These are phyloP conservation scores for Pheucticus melanocephalus DNA, from an alignment of 2,113 vertebrate genomes.

Conservation along the genomic window DNA sequence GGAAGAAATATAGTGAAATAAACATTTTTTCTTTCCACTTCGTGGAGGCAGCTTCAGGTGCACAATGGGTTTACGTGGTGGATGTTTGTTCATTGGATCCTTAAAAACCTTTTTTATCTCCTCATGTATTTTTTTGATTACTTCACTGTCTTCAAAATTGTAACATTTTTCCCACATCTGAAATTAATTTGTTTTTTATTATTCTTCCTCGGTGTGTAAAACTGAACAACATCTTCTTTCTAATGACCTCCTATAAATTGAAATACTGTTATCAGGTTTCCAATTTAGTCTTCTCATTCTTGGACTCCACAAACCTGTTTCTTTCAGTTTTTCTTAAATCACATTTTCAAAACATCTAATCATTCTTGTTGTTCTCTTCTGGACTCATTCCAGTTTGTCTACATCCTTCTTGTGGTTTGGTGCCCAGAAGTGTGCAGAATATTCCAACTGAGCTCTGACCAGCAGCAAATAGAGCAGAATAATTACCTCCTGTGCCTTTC, in stretches of 20 bases:
- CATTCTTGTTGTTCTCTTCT: slow-evolving; percentile 34
- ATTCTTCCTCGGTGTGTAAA: slow-evolving; percentile 7
- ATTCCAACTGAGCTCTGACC: slow-evolving; percentile 55
- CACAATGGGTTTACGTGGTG: neutral
- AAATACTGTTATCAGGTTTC: slow-evolving; percentile 15
- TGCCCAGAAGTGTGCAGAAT: slow-evolving; percentile 29
- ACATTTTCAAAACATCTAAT: slow-evolving; percentile 46
- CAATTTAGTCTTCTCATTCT: slow-evolving; percentile 28
- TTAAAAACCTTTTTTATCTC: neutral
- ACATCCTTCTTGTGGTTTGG: slow-evolving; percentile 32
- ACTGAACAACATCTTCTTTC: neutral
- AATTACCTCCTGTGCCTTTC: slow-evolving; percentile 52
- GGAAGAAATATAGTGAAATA: neutral
- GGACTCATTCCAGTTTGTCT: slow-evolving; percentile 33
- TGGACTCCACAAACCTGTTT: neutral
- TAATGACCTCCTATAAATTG: neutral
- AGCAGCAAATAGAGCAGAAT: slow-evolving; percentile 53
- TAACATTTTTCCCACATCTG: neutral
- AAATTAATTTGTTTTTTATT: slow-evolving; percentile 32
- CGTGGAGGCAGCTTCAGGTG: neutral
- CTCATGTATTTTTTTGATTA: neutral
- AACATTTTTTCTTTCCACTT: neutral
- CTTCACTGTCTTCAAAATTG: neutral
- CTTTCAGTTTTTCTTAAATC: slow-evolving; percentile 41
- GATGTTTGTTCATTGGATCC: neutral